Conservation (phyloP, 2,797 vertebrate genomes). For the Myiotriccus ornatus region DNA sequence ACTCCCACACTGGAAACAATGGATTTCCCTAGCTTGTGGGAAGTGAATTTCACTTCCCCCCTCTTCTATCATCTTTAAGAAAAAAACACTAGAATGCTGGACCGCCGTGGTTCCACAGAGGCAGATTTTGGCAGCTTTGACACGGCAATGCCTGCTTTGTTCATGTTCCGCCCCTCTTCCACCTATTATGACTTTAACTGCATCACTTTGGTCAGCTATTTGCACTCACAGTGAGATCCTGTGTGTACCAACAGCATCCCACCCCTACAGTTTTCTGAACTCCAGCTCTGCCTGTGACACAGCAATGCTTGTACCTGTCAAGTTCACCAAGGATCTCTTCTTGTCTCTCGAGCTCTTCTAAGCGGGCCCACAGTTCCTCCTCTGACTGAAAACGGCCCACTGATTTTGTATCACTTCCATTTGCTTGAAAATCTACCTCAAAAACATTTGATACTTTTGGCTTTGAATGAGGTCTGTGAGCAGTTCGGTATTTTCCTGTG, state of each 20-base stretch:
- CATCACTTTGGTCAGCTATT: not conserved
- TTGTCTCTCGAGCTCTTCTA: slow-evolving; percentile 90
- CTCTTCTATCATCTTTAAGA: not conserved
- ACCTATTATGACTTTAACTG: not conserved
- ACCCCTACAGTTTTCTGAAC: not conserved
- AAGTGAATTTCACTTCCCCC: not conserved
- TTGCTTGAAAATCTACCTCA: slow-evolving; percentile 67
- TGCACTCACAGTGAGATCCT: not conserved
- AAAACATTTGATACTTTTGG: slow-evolving; percentile 81
- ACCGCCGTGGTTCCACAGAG: not conserved
- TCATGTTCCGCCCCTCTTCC: not conserved
- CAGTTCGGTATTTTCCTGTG: slow-evolving; percentile 83
- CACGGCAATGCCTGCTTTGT: rapidly evolving
- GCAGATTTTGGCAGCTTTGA: not conserved
- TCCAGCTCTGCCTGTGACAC: not conserved
- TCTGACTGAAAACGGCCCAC: slow-evolving; percentile 76
- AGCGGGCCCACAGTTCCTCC: slow-evolving; percentile 86
- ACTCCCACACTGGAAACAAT: not conserved
- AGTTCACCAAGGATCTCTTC: slow-evolving; percentile 83
- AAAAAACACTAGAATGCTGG: not conserved
- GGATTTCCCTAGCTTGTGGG: not conserved
- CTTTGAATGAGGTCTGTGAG: slow-evolving; percentile 90
- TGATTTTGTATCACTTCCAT: slow-evolving; percentile 42
- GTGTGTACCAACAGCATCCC: not conserved
- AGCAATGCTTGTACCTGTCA: slow-evolving; percentile 62